These are phyloP conservation scores for Otus scops DNA, from an alignment of 2,797 vertebrate genomes.

Conservation along the genomic window DNA sequence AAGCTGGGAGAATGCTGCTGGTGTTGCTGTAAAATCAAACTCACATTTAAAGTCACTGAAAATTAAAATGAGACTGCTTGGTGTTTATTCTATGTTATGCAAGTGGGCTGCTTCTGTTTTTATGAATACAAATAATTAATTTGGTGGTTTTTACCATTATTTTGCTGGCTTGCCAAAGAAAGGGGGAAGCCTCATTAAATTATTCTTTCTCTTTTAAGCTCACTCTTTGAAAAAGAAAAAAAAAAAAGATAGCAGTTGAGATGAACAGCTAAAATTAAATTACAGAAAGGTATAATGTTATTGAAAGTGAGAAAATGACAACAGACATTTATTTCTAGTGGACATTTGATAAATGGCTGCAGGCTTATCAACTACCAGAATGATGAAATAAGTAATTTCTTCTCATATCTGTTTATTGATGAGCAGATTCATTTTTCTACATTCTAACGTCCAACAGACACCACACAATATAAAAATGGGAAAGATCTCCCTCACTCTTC, in stretches of 20 bases:
- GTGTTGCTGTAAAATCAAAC: background rate
- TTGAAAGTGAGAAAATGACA: constrained; percentile 27
- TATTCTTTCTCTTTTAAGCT: background rate
- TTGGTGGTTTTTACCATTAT: background rate
- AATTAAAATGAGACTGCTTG: background rate
- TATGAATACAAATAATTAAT: background rate
- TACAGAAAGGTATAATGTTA: background rate
- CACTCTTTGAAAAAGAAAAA: background rate
- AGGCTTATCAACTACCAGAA: constrained; percentile 23
- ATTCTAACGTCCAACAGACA: background rate
- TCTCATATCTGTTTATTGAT: background rate
- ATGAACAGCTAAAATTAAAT: constrained; percentile 26
- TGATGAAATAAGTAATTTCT: constrained; percentile 26
- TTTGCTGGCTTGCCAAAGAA: background rate
- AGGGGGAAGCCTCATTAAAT: background rate
- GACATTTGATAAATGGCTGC: constrained; percentile 32
- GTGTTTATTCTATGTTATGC: background rate
- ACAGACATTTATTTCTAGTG: constrained; percentile 5
- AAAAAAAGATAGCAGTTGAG: background rate
- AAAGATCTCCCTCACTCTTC: background rate
- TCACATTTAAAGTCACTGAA: background rate
- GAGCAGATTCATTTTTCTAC: background rate
- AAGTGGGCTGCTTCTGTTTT: background rate
- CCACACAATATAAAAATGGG: background rate
- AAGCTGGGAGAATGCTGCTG: background rate